Percentiles rank a stretch among this genome's conserved stretches.
Conservation (phyloP, 2,797 vertebrate species). For the Megaceryle alcyon region DNA sequence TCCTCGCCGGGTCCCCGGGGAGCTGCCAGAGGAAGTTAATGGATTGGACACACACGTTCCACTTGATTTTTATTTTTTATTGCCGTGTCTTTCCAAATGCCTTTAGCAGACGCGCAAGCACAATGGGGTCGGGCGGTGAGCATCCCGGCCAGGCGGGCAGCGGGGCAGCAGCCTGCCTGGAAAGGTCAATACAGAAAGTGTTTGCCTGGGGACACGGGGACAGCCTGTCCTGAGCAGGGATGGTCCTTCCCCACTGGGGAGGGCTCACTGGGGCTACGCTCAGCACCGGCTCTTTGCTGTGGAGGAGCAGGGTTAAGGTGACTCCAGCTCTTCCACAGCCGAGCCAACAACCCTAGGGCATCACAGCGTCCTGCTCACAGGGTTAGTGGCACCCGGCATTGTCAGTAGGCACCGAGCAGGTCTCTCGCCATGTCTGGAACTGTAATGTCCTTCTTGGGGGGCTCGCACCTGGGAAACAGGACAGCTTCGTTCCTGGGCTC, state of each 20-base stretch:
- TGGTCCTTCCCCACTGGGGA: neutral
- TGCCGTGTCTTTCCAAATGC: constrained; percentile 48
- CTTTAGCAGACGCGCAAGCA: constrained; percentile 28
- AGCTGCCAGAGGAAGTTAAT: constrained; percentile 42
- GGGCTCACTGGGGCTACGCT: accelerated
- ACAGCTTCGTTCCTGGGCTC: neutral
- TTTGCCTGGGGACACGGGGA: neutral
- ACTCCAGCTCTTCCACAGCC: neutral
- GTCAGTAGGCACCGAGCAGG: accelerated
- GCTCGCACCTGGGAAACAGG: accelerated
- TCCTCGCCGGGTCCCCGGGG: constrained; percentile 32
- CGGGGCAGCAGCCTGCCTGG: neutral
- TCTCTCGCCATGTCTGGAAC: accelerated
- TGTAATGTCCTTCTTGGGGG: accelerated
- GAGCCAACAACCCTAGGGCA: accelerated
- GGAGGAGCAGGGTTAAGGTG: neutral
- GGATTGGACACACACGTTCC: constrained; percentile 60
- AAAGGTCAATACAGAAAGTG: neutral
- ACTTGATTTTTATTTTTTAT: constrained; percentile 54
- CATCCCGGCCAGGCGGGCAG: neutral
- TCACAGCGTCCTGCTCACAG: accelerated
- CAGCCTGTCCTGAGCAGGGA: neutral
- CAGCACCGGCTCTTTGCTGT: accelerated
- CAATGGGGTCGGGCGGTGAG: neutral
- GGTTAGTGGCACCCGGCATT: accelerated